Base-by-base conservation (phyloP, 92 coral and sea anemone species). In the Epizoanthus scotinus region DNA sequence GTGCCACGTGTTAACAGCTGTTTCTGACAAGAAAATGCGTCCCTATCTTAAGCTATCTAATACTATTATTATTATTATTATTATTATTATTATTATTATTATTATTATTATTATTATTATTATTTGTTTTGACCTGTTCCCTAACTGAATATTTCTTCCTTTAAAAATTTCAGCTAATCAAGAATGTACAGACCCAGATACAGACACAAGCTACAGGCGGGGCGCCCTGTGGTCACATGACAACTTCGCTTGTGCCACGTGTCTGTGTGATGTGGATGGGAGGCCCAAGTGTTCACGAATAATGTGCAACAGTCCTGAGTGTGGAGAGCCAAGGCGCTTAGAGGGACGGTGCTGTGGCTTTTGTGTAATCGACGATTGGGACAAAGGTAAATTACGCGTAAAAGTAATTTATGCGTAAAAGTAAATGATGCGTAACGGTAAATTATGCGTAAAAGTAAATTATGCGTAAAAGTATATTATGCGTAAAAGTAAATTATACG, bases 281-380 rank as follows among this genome's bases (percentile, higher is more conserved):
- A 87, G 52, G 70, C 40, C 79, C 52, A 82, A 59, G 20, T 91
- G 94, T 70, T 84, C 89, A 54, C 47, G 63, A 61, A 65, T 91
- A 17, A 38, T 49, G 70, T 91, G 94, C 34, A 78, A 84, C 14
- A 73, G 19, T 63, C 81, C 82, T 4, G 75, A 62, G 15, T 91
- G 94, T 47, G 60, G 42, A 34, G 77, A 78, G n/a, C 27, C 73
- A 13, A 78, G 28, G 27, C 84, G 87, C 22, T 63, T 85, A 15
- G 94, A 91, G 71, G 91, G 85, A 3, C 72, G 94, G 42, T 91
- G 94, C 65, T 91, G 94, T 18, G 70, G 62, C 7, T 85, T 91
- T 26, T 91, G 94, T 52, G 42, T 82, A 78, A 74, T 66, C 54
- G 79, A 67, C 7, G 89, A 85, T 69, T 71, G 71, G 85, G 78